Evolutionary conservation across 2,113 vertebrate species (phyloP), one percentile per base, ranked within the genome.

Genomic region (Peromyscus californicus): DNA sequence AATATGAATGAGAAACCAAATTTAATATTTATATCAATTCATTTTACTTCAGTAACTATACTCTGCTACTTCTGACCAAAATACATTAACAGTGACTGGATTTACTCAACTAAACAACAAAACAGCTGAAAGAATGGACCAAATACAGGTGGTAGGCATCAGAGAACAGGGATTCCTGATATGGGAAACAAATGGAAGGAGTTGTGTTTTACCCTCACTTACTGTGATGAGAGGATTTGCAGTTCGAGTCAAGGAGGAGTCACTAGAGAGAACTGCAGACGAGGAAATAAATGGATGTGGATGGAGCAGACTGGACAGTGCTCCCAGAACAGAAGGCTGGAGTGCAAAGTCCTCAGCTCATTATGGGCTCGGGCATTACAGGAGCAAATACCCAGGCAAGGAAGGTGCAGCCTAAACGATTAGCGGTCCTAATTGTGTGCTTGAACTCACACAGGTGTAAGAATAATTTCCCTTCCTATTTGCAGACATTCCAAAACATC

Each of bases 11-110:
- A 74, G 57, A 33, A 93, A 83, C 11, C 59, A 67, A 89, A 84
- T 65, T 94, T 90, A 80, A 72, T 95, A 74, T 91, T 74, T 36
- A 74, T 87, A 76, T 42, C 91, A 59, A 74, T 78, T 91, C 72
- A 74, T 84, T 95, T 83, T 96, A 87, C 69, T 89, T 89, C 59
- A 92, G 72, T 65, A 76, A 57, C 1, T n/a, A 59, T 13, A 65
- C 5, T 82, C 39, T 79, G 7, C 45, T 83, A 31, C 36, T 63
- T 84, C 24, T 83, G 24, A 10, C 16, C 21, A 78, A 82, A 54
- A 87, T 16, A 1, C 51, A 70, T 61, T 89, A 92, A 11, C 7
- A 86, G 16, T 79, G 79, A 42, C 5, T 39, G 11, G 24, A 69
- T 45, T 93, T 96, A 59, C 4, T 33, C 21, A 74, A 26, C 17